Evolutionary conservation across 2,113 vertebrate species (phyloP), one percentile per base, ranked within the genome.

Genomic region (Seriola quinqueradiata): DNA sequence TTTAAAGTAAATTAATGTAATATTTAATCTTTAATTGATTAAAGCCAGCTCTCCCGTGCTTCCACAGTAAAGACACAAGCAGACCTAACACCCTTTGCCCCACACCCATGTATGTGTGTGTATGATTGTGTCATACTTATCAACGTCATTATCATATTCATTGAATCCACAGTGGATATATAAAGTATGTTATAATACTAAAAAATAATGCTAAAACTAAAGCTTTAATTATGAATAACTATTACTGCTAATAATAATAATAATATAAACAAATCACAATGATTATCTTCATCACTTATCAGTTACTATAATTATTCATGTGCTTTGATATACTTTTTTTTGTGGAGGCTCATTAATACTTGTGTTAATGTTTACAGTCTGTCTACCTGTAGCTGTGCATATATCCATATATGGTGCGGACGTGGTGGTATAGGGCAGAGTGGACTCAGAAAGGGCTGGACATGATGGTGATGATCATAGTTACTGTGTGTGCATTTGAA

Each of bases 401-500:
- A 34, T 69, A 4, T 71, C 79, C 82, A 74, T 88, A 61, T 83
- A 80, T 67, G 81, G 82, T 38, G 54, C 19, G 19, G 82, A 76
- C 40, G 25, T 75, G 65, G 52, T 34, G 36, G 32, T 54, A 55
- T 7, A 9, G 32, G 66, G 16, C 13, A 0, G 0, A 66, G 69
- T 71, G 42, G 66, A 58, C 70, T 5, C 64, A 54, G 48, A 59
- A 78, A 65, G 19, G 34, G 54, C 72, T 52, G 58, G 46, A 25
- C 6, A 3, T 55, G 25, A 66, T 54, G 14, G n/a, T 25, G 12
- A 17, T 61, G 70, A 52, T 87, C 70, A 63, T 66, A 32, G 81
- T 72, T 69, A 66, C 60, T 74, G 65, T 77, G 71, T 48, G 54
- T 59, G 1, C 34, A 87, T 94, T 95, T 93, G 92, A 91, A 93